Conservation (phyloP, 2,888 invertebrate genomes). For the Ischnura elegans region DNA sequence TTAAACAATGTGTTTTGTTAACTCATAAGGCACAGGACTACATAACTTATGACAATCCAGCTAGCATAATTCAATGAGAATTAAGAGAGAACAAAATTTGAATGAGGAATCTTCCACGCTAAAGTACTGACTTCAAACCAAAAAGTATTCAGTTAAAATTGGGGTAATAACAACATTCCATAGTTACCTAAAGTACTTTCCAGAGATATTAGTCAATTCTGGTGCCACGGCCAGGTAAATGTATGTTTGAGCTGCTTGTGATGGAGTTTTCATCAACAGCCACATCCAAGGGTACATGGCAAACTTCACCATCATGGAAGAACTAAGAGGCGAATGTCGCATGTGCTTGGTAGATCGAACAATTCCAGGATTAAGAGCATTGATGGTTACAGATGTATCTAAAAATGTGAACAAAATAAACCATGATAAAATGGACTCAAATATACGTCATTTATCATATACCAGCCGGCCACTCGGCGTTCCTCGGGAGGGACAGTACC, state of each 20-base stretch:
- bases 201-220: slow-evolving; percentile 76
- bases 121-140: too few species aligned
- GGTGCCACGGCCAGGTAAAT: slow-evolving; percentile 77
- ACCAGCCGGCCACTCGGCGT: too few species aligned
- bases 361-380: slow-evolving; percentile 79
- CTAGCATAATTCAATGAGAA: too few species aligned
- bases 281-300: slow-evolving; percentile 76
- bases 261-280: slow-evolving; percentile 77
- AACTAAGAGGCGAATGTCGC: slow-evolving; percentile 75
- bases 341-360: slow-evolving; percentile 77
- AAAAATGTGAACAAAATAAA: neutral
- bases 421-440: too few species aligned
- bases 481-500: too few species aligned
- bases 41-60: too few species aligned
- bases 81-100: too few species aligned
- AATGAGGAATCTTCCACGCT: too few species aligned
- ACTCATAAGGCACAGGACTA: too few species aligned
- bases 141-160: too few species aligned
- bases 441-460: too few species aligned
- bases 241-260: slow-evolving; percentile 78
- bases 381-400: slow-evolving; percentile 76
- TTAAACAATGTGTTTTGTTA: too few species aligned
- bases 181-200: slow-evolving; percentile 78
- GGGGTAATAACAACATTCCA: slow-evolving; percentile 67
- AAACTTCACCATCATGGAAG: slow-evolving; percentile 75